Percentiles rank a stretch among this genome's conserved stretches.
phyloP scores from a whole-genome alignment of 2,797 vertebrate genomes.

The Leptatherina wallacei region DNA sequence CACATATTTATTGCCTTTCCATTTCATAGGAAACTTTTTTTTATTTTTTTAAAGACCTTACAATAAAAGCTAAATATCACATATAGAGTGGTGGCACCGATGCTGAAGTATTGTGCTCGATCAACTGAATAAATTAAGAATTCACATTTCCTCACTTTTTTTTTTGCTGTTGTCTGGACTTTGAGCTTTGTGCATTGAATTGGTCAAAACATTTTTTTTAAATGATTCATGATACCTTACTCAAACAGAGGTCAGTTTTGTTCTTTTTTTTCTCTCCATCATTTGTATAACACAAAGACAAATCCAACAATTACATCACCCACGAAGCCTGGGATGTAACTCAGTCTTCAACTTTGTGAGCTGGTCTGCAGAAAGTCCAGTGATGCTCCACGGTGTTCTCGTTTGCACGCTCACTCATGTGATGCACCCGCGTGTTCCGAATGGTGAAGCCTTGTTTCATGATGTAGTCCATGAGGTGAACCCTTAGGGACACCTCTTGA shows the following conservation, averaged over 20 bases:
- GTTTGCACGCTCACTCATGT: constrained; percentile 98
- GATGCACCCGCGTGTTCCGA: constrained; percentile 96
- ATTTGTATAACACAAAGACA: constrained; percentile 35
- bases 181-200: constrained; percentile 9
- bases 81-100: constrained; percentile 1
- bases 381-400: constrained; percentile 99
- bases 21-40: neutral
- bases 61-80: constrained; percentile 5
- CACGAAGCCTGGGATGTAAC: constrained; percentile 6
- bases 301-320: constrained; percentile 13
- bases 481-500: constrained; percentile 95
- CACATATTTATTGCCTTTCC: neutral
- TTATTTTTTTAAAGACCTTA: neutral
- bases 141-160: constrained; percentile 15
- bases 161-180: constrained; percentile 21
- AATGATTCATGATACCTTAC: neutral
- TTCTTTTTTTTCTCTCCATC: neutral
- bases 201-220: neutral
- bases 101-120: neutral
- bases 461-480: constrained; percentile 98
- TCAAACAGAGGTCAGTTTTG: constrained; percentile 8
- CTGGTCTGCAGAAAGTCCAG: constrained; percentile 97
- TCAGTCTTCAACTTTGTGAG: constrained; percentile 96
- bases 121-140: constrained; percentile 20
- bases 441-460: constrained; percentile 98